Evolutionary conservation across 2,113 vertebrate species (phyloP), one percentile per base, ranked within the genome.

Genomic region (Atlantisia rogersi): DNA sequence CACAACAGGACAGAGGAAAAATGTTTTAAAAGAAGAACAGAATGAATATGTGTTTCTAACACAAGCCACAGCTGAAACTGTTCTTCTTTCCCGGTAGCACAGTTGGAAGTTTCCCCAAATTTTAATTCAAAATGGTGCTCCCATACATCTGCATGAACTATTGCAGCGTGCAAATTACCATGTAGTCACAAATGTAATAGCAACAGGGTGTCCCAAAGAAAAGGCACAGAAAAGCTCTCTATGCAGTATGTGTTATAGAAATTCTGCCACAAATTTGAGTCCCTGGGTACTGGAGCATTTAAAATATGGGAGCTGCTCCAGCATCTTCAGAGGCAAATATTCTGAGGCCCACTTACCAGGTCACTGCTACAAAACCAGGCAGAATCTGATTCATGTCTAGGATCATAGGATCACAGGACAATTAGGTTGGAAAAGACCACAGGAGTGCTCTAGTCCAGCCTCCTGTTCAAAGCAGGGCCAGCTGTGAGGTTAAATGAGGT

Each of bases 141-240:
- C 28, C 39, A 24, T n/a, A 20, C 59, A 48, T 55, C 31, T 77
- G 24, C 18, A 21, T 48, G 62, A 56, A 83, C 82, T 81, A 40
- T 40, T 48, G 14, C 25, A 86, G 26, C 15, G 26, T 82, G 44
- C 14, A 82, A 35, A 63, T 46, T 59, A 71, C 22, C 42, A 42
- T 0, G 0, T 1, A 37, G 68, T 50, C 39, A 62, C 26, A 69
- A 77, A 70, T 18, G 5, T 64, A 53, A 55, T 4, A 71, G 37
- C 52, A 86, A 25, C 32, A 32, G 55, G 37, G 9, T 15, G 26
- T 20, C 28, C 59, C 15, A 14, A 16, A n/a, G 74, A 62, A 81
- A 12, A 78, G 29, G 31, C 46, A 67, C 21, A 40, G 37, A 48
- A 74, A 50, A 88, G 32, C 15, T 53, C 52, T 55, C 53, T 60